phyloP scores from a whole-genome alignment of 2,113 vertebrate genomes.

The Romanogobio albipinnatus region DNA sequence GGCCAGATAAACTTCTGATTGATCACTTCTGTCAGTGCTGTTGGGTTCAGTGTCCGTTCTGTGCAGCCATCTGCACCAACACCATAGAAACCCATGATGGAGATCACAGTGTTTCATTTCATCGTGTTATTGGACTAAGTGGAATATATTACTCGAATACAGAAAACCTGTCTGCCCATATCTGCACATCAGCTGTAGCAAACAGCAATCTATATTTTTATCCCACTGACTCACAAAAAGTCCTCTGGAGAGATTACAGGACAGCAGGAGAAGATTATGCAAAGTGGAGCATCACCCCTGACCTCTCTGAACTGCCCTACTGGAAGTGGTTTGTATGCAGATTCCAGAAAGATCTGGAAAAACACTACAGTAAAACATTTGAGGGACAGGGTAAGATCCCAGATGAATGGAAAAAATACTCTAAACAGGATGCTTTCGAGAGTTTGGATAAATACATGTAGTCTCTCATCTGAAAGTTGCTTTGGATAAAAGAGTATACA shows the following conservation, averaged over 20 bases:
- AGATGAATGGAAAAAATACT: no score
- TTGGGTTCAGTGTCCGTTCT: no score
- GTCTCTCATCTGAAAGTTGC: no score
- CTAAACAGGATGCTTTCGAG: background rate
- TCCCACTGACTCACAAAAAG: background rate
- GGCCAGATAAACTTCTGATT: no score
- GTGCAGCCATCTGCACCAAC: no score
- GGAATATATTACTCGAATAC: slow-evolving; percentile 25
- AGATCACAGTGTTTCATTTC: slow-evolving; percentile 45
- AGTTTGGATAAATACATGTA: slow-evolving; percentile 1
- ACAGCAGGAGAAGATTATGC: slow-evolving; percentile 33
- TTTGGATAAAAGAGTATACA: no score
- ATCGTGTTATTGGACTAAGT: slow-evolving; percentile 47
- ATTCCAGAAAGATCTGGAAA: no score
- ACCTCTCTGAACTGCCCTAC: background rate
- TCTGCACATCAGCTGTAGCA: slow-evolving; percentile 51
- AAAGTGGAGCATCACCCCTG: slow-evolving; percentile 12
- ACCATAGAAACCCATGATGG: no score
- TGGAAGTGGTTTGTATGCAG: no score
- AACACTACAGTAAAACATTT: no score
- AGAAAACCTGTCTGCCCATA: slow-evolving; percentile 24
- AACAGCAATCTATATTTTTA: background rate
- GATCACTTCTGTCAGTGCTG: no score
- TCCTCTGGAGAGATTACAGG: slow-evolving; percentile 37
- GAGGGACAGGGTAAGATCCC: no score